phyloP scores from a whole-genome alignment of 2,797 vertebrate genomes.

The Darevskia nairensis region DNA sequence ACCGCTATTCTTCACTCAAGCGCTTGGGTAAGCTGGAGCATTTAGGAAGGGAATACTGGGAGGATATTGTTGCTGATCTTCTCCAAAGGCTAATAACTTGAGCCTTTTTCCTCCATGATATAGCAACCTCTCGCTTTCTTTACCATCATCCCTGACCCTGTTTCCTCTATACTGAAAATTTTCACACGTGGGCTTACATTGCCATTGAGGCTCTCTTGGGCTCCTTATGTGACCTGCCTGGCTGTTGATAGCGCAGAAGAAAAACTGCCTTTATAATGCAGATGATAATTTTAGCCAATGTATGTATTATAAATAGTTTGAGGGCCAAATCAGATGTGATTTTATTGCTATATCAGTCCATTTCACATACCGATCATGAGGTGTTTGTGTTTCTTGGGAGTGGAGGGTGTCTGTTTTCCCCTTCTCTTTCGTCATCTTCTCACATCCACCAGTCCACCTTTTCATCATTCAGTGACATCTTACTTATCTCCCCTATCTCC shows the following conservation, averaged over 20 bases:
- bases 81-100: neutral
- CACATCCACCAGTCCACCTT: no score
- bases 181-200: neutral
- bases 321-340: neutral
- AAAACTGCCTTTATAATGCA: neutral
- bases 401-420: neutral
- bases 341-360: no score
- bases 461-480: constrained; percentile 30
- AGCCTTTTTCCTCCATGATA: neutral
- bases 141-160: neutral
- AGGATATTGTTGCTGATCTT: neutral
- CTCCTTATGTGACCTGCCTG: neutral
- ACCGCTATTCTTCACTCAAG: constrained; percentile 92
- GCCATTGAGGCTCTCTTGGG: neutral
- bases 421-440: constrained; percentile 20
- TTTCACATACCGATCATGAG: neutral
- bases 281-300: neutral
- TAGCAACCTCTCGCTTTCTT: neutral
- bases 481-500: constrained; percentile 45
- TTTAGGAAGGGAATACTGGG: neutral
- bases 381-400: neutral
- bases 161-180: neutral
- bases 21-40: constrained; percentile 83
- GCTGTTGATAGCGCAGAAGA: neutral
- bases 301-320: neutral